Base-by-base conservation (phyloP, 2,113 vertebrate genomes). In the Varanus salvator region DNA sequence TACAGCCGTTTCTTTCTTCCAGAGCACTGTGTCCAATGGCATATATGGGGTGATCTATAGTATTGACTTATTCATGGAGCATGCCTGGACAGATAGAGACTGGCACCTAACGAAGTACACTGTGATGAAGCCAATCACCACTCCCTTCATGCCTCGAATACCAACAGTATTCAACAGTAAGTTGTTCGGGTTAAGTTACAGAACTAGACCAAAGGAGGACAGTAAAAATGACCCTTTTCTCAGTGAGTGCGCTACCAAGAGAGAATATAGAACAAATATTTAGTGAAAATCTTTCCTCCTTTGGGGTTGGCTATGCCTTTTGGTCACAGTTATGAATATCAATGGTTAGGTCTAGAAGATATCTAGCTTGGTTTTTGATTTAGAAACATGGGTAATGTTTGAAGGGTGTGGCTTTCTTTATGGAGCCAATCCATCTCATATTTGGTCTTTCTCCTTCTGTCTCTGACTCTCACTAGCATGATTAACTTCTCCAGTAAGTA, bases 21-120 rank as follows among this genome's bases (percentile, higher is more conserved):
- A 97, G 96, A 97, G 96, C 50, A 93, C 94, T 14, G 1, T 96
- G 88, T 91, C 84, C 80, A 87, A 19, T 84, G 94, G 90, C 54
- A 66, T 92, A 3, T 94, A 96, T 77, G 96, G 96, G 77, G 38
- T 95, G 0, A 91, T 50, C 87, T 97, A 95, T 77, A 93, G 76
- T 11, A 96, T 96, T 86, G 8, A 94, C 68, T 86, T 96, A 48
- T 91, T 96, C 80, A 82, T 97, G 96, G 95, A 96, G 87, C 94
- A 96, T 90, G 88, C 31, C 0, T 97, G 97, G 96, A 89, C 44
- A 1, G 95, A 96, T 86, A 90, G 88, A 84, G 94, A 86, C 0
- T 95, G 95, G 94, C 94, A 96, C 89, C 89, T 90, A 66, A 96
- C 96, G 0, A 96, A 96, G 64, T 95, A 96, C 1, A 95, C 91